Evolutionary conservation across 2,888 invertebrate genomes (phyloP).

Genomic region (Thecocarcelia acutangulata): DNA sequence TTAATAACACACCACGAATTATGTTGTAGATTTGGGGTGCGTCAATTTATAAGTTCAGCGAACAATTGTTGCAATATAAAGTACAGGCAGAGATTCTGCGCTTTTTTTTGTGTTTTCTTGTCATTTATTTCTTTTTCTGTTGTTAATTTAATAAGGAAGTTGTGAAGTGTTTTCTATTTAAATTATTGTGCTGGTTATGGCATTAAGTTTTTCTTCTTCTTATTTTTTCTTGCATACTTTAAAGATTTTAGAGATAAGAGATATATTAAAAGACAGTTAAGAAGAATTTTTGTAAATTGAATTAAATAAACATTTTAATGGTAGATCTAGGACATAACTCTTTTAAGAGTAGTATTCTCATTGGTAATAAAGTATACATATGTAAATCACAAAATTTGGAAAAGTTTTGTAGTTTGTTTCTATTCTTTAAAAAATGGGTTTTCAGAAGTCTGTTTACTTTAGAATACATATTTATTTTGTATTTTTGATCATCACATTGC

Average conservation of each 20-base stretch:
- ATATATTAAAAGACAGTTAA: neutral
- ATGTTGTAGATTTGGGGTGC: slow-evolving; percentile 70
- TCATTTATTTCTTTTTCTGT: slow-evolving; percentile 31
- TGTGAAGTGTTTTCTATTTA: slow-evolving; percentile 62
- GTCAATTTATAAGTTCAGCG: slow-evolving; percentile 70
- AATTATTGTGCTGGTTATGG: slow-evolving; percentile 42
- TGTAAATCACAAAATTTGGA: too few relatives aligned
- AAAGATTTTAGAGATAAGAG: slow-evolving; percentile 29
- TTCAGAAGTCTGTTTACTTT: too few relatives aligned
- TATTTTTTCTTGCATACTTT: neutral
- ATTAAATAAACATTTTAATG: neutral
- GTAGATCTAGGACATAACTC: too few relatives aligned
- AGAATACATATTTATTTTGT: too few relatives aligned
- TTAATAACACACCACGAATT: slow-evolving; percentile 58
- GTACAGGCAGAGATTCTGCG: slow-evolving; percentile 20
- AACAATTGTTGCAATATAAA: slow-evolving; percentile 50
- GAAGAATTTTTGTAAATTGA: slow-evolving; percentile 1
- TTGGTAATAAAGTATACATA: too few relatives aligned
- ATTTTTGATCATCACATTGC: too few relatives aligned
- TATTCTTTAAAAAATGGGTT: too few relatives aligned
- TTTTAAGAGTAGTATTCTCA: too few relatives aligned
- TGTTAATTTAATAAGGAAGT: slow-evolving; percentile 61
- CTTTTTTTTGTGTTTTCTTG: slow-evolving; percentile 7
- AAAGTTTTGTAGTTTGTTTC: too few relatives aligned
- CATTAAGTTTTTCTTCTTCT: slow-evolving; percentile 1